phyloP scores from a whole-genome alignment of 2,888 invertebrate genomes.

The Parasteatoda lunata region DNA sequence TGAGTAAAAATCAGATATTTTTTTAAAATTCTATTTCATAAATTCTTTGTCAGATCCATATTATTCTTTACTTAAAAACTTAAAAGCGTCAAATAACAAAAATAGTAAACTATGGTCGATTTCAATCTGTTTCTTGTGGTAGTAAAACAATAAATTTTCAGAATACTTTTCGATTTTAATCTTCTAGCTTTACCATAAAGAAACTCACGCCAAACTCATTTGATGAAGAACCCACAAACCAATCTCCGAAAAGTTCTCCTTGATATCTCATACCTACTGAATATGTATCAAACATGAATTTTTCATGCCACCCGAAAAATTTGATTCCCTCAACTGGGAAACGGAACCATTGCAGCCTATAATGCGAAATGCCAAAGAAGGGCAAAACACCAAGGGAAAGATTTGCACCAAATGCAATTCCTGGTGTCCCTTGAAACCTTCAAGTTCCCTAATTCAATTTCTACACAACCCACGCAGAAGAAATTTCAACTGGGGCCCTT shows the following conservation, averaged over 20 bases:
- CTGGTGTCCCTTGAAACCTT: conserved; percentile 34
- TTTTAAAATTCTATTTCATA: no score
- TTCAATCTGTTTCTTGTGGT: no score
- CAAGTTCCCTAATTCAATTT: conserved; percentile 57
- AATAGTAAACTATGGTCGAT: no score
- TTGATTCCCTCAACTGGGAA: not conserved
- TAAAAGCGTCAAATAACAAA: no score
- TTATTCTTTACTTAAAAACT: no score
- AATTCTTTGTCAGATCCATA: no score
- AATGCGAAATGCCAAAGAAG: not conserved
- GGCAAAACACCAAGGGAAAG: not conserved
- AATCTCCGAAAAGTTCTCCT: not conserved
- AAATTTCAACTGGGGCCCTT: not conserved
- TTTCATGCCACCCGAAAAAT: conserved; percentile 11
- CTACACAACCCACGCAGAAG: conserved; percentile 14
- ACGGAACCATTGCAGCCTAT: not conserved
- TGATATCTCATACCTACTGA: not conserved
- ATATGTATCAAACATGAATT: conserved; percentile 25
- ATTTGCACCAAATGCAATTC: not conserved
- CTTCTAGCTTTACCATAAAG: no score
- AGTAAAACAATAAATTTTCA: no score
- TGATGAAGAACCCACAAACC: not conserved
- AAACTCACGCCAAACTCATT: not conserved
- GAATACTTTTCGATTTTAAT: no score
- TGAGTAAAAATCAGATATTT: no score